Conservation (phyloP, 2,113 vertebrate genomes). For the Noturus placidus region DNA sequence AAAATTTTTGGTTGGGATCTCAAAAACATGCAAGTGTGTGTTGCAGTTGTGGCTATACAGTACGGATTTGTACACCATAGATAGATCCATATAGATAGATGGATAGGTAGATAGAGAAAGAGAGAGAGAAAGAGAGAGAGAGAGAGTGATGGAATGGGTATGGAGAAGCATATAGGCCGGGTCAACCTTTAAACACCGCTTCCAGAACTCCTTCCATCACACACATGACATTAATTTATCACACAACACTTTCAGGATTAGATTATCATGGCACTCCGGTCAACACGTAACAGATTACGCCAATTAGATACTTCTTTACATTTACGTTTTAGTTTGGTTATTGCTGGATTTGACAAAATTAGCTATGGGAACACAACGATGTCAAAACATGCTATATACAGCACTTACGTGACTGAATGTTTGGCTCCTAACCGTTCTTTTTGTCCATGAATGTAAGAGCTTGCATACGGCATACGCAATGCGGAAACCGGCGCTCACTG, state of each 20-base stretch:
- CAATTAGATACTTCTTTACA: conserved; percentile 28
- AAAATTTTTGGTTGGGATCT: conserved; percentile 19
- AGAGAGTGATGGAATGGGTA: not conserved
- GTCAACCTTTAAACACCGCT: not conserved
- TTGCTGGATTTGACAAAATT: conserved; percentile 71
- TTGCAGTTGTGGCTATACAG: conserved; percentile 25
- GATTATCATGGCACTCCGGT: conserved; percentile 29
- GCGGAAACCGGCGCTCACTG: not conserved
- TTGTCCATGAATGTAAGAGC: conserved; percentile 16
- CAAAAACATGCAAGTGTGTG: conserved; percentile 33
- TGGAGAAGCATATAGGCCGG: conserved; percentile 20
- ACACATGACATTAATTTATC: conserved; percentile 23
- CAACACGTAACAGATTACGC: conserved; percentile 35
- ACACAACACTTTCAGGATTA: conserved; percentile 30
- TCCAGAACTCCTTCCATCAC: conserved; percentile 12
- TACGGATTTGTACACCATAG: conserved; percentile 35
- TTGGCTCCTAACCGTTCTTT: conserved; percentile 28
- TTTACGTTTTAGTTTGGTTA: conserved; percentile 64
- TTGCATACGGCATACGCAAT: not conserved
- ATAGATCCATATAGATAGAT: conserved; percentile 5
- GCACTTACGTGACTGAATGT: conserved; percentile 46
- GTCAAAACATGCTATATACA: conserved; percentile 46
- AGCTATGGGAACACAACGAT: conserved; percentile 59
- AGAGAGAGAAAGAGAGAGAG: not conserved
- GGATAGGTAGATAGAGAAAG: not conserved